Evolutionary conservation across 2,888 invertebrate genomes (phyloP).

Genomic region (Dolomedes plantarius): DNA sequence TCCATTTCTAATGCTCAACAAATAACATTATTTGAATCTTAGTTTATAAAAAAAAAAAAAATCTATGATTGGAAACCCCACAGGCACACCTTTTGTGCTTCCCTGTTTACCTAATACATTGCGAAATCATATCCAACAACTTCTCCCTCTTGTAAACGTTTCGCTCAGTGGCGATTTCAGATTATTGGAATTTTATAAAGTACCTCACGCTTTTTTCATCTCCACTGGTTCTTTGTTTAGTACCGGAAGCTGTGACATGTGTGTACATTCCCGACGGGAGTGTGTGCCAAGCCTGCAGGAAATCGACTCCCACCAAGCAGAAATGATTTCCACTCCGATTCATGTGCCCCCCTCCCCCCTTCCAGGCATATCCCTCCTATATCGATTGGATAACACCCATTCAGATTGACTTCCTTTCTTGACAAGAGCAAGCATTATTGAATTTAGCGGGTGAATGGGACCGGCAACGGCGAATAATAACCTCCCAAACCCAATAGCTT

Average conservation of each 20-base stretch:
- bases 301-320: constrained; percentile 67
- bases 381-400: constrained; percentile 69
- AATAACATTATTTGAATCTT: too few relatives aligned
- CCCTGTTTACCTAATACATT: too few relatives aligned
- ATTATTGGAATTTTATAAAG: constrained; percentile 59
- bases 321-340: constrained; percentile 70
- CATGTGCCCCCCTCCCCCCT: constrained; percentile 8
- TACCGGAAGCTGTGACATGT: constrained; percentile 55
- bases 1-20: too few relatives aligned
- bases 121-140: neutral
- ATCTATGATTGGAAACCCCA: too few relatives aligned
- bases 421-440: constrained; percentile 58
- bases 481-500: constrained; percentile 29
- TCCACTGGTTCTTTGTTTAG: constrained; percentile 41
- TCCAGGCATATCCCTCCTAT: constrained; percentile 21
- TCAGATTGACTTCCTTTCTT: constrained; percentile 67
- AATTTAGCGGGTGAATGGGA: constrained; percentile 56
- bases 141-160: neutral
- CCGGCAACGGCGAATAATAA: constrained; percentile 33
- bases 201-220: constrained; percentile 4
- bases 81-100: too few relatives aligned
- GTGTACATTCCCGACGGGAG: constrained; percentile 55
- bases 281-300: constrained; percentile 40
- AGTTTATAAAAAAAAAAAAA: too few relatives aligned
- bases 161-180: neutral